Percentiles rank a stretch among this genome's conserved stretches.
Conservation (phyloP, 2,113 vertebrate genomes). For the Cebidichthys violaceus region DNA sequence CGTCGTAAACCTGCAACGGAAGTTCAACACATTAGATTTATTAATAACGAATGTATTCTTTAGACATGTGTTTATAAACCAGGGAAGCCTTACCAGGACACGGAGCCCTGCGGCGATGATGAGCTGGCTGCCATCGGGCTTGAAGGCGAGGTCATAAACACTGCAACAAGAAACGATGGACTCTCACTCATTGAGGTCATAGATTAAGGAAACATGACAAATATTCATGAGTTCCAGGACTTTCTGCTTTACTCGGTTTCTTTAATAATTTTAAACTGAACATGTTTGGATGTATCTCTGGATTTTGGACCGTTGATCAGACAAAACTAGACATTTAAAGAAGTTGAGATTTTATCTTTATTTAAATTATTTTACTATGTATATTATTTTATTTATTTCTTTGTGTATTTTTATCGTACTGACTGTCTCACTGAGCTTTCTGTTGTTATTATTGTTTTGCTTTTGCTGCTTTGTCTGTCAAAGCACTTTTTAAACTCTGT, state of each 20-base stretch:
- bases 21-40: neutral
- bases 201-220: neutral
- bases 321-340: neutral
- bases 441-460: no score
- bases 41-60: neutral
- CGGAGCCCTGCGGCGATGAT: constrained; percentile 95
- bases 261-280: neutral
- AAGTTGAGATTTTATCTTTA: neutral
- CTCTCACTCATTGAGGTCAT: neutral
- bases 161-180: constrained; percentile 73
- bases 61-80: neutral
- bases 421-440: no score
- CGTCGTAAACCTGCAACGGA: constrained; percentile 91
- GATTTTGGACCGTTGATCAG: neutral
- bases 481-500: no score
- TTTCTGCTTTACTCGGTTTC: neutral
- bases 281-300: no score
- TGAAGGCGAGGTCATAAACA: constrained; percentile 96
- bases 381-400: no score
- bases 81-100: constrained; percentile 88
- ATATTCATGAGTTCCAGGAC: neutral
- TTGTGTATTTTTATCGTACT: no score
- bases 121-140: constrained; percentile 96
- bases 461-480: no score
- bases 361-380: no score